phyloP scores from a whole-genome alignment of 2,797 vertebrate genomes.

The Prionace glauca region DNA sequence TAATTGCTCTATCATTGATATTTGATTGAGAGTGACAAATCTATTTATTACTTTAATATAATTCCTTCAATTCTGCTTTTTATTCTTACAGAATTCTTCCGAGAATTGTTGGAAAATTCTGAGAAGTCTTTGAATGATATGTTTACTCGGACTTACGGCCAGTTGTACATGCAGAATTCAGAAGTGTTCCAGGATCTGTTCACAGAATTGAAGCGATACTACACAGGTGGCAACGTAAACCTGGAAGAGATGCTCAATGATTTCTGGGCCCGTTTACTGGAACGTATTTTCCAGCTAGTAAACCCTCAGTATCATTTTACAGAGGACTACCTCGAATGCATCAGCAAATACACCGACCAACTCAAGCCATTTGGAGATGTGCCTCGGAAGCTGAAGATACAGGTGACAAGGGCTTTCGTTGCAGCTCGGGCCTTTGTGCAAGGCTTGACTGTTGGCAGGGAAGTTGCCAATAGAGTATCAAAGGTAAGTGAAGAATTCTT shows the following conservation, averaged over 20 bases:
- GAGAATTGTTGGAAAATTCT: constrained; percentile 86
- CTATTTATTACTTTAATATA: not conserved
- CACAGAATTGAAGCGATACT: constrained; percentile 85
- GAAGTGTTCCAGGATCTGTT: constrained; percentile 96
- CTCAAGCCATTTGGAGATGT: constrained; percentile 95
- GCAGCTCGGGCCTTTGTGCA: constrained; percentile 92
- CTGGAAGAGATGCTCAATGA: constrained; percentile 94
- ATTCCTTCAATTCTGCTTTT: not conserved
- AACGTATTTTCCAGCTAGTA: constrained; percentile 95
- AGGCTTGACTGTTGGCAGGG: constrained; percentile 87
- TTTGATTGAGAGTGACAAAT: not conserved
- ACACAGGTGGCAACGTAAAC: constrained; percentile 90
- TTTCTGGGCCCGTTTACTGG: constrained; percentile 91
- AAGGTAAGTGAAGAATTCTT: constrained; percentile 68
- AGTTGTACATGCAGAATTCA: constrained; percentile 91
- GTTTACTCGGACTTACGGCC: constrained; percentile 88
- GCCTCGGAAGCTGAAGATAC: constrained; percentile 87
- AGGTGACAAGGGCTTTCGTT: constrained; percentile 89
- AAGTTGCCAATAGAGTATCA: constrained; percentile 87
- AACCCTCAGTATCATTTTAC: constrained; percentile 93
- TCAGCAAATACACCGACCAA: constrained; percentile 93
- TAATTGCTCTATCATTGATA: not conserved
- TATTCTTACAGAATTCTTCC: constrained; percentile 74
- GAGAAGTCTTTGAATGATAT: constrained; percentile 88
- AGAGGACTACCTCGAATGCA: constrained; percentile 94